Conservation (phyloP, 2,113 vertebrate species). For the Mungos mungo region DNA sequence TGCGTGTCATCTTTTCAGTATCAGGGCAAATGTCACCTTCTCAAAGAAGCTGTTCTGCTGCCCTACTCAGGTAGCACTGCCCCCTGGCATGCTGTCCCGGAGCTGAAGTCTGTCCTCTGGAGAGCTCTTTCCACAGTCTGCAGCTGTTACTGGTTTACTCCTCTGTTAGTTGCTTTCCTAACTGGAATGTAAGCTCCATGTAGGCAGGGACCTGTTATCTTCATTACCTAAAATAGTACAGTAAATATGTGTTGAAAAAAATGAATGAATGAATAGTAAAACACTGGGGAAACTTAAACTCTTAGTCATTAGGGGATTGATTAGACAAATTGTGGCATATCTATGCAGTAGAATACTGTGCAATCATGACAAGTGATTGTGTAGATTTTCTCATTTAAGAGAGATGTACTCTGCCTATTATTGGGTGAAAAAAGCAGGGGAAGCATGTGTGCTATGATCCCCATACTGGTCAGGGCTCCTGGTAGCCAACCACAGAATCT, state of each 20-base stretch:
- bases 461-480: background rate
- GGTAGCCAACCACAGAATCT: background rate
- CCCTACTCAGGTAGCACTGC: too few relatives aligned
- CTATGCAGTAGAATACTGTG: background rate
- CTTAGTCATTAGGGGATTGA: background rate
- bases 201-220: background rate
- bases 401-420: background rate
- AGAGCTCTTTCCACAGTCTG: background rate
- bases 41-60: background rate
- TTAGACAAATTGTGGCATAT: background rate
- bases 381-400: background rate
- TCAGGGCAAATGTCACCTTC: background rate
- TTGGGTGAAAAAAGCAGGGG: background rate
- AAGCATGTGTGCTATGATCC: too few relatives aligned
- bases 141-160: background rate
- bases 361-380: background rate
- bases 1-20: background rate
- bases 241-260: constrained; percentile 16
- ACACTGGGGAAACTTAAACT: background rate
- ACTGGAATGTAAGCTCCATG: background rate
- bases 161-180: background rate
- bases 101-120: background rate
- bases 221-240: background rate
- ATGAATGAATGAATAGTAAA: background rate
- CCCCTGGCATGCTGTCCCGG: background rate